These are phyloP conservation scores for Neoaliturus tenellus DNA, from an alignment of 2,888 invertebrate genomes.

Conservation along the genomic window DNA sequence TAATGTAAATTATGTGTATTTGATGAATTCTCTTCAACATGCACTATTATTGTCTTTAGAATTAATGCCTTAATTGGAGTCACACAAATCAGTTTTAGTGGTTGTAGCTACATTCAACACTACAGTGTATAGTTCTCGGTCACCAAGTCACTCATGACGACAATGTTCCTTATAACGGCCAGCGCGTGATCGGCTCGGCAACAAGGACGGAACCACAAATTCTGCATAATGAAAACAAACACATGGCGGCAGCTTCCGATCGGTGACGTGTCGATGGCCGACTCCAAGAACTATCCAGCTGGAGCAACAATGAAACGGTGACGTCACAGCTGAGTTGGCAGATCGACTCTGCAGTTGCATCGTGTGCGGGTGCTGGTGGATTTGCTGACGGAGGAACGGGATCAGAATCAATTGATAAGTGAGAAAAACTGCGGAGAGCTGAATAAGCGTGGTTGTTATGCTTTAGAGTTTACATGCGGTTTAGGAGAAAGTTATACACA, in stretches of 20 bases:
- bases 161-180: not conserved
- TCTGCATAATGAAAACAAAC: constrained; percentile 18
- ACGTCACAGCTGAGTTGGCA: not conserved
- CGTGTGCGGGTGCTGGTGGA: not conserved
- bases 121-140: too few relatives aligned
- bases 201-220: not conserved
- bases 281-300: not conserved
- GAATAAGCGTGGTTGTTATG: too few relatives aligned
- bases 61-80: too few relatives aligned
- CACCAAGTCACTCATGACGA: not conserved
- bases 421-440: not conserved
- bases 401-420: not conserved
- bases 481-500: too few relatives aligned
- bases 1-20: too few relatives aligned
- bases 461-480: too few relatives aligned
- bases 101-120: too few relatives aligned
- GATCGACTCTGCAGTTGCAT: not conserved
- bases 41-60: too few relatives aligned
- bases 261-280: not conserved
- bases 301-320: not conserved
- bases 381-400: not conserved
- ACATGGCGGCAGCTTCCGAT: not conserved
- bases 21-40: too few relatives aligned
- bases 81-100: too few relatives aligned
- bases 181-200: not conserved